phyloP scores from a whole-genome alignment of 2,113 vertebrate genomes.

The Rhodinocichla rosea region DNA sequence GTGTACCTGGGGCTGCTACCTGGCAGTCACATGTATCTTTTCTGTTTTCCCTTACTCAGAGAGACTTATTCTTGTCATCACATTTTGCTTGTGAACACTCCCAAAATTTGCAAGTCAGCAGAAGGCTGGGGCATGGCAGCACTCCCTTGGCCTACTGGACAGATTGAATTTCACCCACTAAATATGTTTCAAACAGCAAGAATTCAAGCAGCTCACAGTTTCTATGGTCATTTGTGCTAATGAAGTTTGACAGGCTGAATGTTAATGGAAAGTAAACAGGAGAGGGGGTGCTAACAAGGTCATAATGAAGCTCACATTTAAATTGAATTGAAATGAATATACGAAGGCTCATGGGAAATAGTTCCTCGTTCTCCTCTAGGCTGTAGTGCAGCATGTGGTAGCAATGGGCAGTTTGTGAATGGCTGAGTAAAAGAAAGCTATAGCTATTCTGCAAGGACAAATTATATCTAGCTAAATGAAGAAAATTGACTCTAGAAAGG shows the following conservation, averaged over 20 bases:
- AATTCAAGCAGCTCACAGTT: slow-evolving; percentile 22
- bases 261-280: slow-evolving; percentile 60
- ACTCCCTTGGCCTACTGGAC: background rate
- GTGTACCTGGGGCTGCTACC: background rate
- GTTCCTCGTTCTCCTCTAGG: slow-evolving; percentile 24
- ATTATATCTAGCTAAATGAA: background rate
- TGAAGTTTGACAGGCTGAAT: slow-evolving; percentile 53
- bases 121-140: background rate
- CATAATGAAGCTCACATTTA: slow-evolving; percentile 61
- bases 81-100: background rate
- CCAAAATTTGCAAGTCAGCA: slow-evolving; percentile 45
- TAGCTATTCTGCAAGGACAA: background rate
- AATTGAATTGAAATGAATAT: slow-evolving; percentile 43
- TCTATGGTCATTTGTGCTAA: slow-evolving; percentile 51
- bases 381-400: slow-evolving; percentile 46
- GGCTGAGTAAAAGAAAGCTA: background rate
- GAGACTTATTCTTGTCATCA: slow-evolving; percentile 3
- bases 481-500: background rate
- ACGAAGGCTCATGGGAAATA: background rate
- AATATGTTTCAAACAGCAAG: slow-evolving; percentile 8
- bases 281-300: slow-evolving; percentile 56
- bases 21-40: background rate
- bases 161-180: slow-evolving; percentile 47
- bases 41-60: background rate
- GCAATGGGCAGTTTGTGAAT: slow-evolving; percentile 1